These are phyloP conservation scores for Scolopax rusticola DNA, from an alignment of 2,797 vertebrate species.

Conservation along the genomic window DNA sequence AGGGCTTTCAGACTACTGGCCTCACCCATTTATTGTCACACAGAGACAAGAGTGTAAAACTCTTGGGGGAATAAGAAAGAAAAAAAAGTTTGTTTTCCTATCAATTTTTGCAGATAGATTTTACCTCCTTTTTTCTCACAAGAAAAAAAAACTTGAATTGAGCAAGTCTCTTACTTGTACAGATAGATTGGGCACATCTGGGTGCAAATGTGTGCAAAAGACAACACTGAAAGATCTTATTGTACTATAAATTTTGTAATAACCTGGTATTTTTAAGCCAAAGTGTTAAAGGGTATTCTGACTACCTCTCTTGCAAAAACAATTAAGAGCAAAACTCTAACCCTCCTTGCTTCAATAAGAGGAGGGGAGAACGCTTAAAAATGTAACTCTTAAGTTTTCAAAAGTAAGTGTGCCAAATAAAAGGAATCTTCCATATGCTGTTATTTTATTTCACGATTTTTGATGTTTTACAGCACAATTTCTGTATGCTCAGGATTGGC, in stretches of 20 bases:
- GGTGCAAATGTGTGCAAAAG: not conserved
- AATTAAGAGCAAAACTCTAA: not conserved
- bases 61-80: not conserved
- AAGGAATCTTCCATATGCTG: slow-evolving; percentile 6
- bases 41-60: slow-evolving; percentile 8
- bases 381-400: not conserved
- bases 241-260: not conserved
- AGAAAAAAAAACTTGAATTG: not conserved
- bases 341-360: not conserved
- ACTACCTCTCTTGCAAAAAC: not conserved
- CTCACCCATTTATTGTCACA: slow-evolving; percentile 39
- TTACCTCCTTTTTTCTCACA: not conserved
- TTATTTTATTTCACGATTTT: not conserved
- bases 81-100: not conserved
- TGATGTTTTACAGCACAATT: not conserved
- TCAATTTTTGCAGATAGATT: not conserved
- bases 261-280: not conserved
- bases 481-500: not conserved
- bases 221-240: not conserved
- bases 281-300: not conserved
- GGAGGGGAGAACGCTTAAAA: not conserved
- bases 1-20: not conserved
- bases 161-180: not conserved
- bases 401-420: not conserved
- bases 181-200: not conserved